A percentile compares a stretch with the other conserved stretches of the same genome.
These are phyloP conservation scores for Anabacerthia variegaticeps DNA, from an alignment of 2,797 vertebrate genomes.

Conservation along the genomic window DNA sequence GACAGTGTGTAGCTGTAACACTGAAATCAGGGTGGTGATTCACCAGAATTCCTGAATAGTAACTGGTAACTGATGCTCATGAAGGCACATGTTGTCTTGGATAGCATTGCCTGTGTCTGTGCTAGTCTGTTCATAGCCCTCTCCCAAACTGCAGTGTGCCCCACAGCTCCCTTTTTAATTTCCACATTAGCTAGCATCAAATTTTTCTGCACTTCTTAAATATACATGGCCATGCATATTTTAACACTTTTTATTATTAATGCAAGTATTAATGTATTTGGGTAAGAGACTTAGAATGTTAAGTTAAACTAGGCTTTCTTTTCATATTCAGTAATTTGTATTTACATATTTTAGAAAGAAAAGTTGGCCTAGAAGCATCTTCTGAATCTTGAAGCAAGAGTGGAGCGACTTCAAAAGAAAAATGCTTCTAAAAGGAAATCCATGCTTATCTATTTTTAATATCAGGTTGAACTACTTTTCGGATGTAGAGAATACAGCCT, in stretches of 20 bases:
- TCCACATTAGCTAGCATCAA: background rate
- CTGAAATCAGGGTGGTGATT: background rate
- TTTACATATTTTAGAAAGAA: slow-evolving; percentile 52
- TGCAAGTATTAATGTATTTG: slow-evolving; percentile 44
- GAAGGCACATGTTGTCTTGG: background rate
- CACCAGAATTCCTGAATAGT: background rate
- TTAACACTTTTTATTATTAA: slow-evolving; percentile 49
- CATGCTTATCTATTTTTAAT: slow-evolving; percentile 50
- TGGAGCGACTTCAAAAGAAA: slow-evolving; percentile 48
- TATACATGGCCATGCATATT: slow-evolving; percentile 25
- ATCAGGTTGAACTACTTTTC: slow-evolving; percentile 60
- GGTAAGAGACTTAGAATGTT: background rate
- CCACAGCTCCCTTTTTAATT: background rate
- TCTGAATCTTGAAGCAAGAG: slow-evolving; percentile 38
- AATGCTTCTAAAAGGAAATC: slow-evolving; percentile 25
- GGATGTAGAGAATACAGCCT: background rate
- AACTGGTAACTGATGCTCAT: background rate
- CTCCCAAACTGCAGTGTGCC: background rate
- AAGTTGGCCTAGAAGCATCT: slow-evolving; percentile 46
- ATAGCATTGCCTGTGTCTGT: background rate
- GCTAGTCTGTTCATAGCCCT: background rate
- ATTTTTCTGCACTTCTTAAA: background rate
- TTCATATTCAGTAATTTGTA: slow-evolving; percentile 47
- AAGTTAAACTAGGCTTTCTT: slow-evolving; percentile 22
- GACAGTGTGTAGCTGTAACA: background rate